phyloP scores from a whole-genome alignment of 2,888 invertebrate genomes.

The Agrilus mali region DNA sequence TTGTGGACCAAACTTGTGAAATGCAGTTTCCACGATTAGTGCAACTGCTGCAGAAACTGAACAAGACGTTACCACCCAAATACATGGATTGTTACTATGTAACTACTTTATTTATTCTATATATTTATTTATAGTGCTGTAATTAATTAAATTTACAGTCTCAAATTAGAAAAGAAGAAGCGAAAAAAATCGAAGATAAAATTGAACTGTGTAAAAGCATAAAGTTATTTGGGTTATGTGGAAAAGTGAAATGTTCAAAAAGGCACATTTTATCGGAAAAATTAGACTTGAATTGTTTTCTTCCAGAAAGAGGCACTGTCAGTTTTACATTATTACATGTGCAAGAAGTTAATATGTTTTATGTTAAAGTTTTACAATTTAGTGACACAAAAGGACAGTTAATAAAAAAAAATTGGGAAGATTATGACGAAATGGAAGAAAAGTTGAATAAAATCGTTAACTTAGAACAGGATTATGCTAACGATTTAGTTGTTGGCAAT shows the following conservation, averaged over 20 bases:
- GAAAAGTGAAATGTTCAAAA: slow-evolving; percentile 40
- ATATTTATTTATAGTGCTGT: not conserved
- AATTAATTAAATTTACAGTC: slow-evolving; percentile 17
- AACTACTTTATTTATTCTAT: slow-evolving; percentile 8
- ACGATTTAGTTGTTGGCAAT: slow-evolving; percentile 39
- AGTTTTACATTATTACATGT: slow-evolving; percentile 45
- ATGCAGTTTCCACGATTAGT: slow-evolving; percentile 49
- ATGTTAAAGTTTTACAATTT: slow-evolving; percentile 42
- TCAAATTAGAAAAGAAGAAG: slow-evolving; percentile 30
- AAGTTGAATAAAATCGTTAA: slow-evolving; percentile 19
- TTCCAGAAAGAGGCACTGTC: slow-evolving; percentile 42
- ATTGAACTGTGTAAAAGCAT: slow-evolving; percentile 46
- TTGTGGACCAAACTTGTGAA: slow-evolving; percentile 46
- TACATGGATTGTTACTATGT: slow-evolving; percentile 25
- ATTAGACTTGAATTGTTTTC: slow-evolving; percentile 39
- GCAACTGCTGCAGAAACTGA: slow-evolving; percentile 40
- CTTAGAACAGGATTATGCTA: slow-evolving; percentile 18
- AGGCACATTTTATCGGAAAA: slow-evolving; percentile 49
- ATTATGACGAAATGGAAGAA: slow-evolving; percentile 18
- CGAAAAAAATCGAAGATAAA: slow-evolving; percentile 33
- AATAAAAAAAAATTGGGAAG: slow-evolving; percentile 9
- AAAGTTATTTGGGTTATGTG: slow-evolving; percentile 53
- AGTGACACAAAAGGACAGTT: slow-evolving; percentile 19
- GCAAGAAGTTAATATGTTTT: slow-evolving; percentile 48
- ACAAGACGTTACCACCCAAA: slow-evolving; percentile 26